A percentile compares a stretch with the other conserved stretches of the same genome.
Conservation (phyloP, 2,113 vertebrate species). For the Pedionomus torquatus region DNA sequence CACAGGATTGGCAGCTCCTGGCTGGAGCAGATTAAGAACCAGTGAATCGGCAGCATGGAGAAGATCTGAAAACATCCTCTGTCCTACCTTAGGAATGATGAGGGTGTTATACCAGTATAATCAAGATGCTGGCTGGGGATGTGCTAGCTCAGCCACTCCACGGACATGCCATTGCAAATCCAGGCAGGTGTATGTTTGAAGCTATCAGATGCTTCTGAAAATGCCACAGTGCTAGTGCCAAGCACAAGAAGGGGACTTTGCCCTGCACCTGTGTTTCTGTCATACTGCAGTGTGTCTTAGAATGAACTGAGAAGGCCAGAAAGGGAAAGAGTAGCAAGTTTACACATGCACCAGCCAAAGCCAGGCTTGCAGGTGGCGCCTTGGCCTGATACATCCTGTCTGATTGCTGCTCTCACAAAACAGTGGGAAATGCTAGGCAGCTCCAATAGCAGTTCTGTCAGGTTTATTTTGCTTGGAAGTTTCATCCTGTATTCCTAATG, state of each 20-base stretch:
- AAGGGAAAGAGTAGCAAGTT: neutral
- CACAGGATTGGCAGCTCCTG: neutral
- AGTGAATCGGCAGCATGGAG: neutral
- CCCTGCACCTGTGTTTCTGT: neutral
- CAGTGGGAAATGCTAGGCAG: neutral
- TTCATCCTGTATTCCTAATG: neutral
- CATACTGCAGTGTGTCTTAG: neutral
- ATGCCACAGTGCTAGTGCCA: neutral
- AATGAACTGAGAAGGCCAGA: neutral
- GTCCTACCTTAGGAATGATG: neutral
- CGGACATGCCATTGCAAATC: neutral
- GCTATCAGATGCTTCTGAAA: neutral
- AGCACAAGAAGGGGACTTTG: neutral
- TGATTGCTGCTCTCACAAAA: neutral
- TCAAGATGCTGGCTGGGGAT: neutral
- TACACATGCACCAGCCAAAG: neutral
- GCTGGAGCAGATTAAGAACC: neutral
- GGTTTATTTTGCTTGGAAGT: neutral
- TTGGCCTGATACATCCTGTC: neutral
- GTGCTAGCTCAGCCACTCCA: neutral
- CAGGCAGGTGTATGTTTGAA: neutral
- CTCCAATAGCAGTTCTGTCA: neutral
- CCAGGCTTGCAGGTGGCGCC: neutral
- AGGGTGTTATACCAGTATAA: neutral
- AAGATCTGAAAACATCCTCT: neutral